Conservation (phyloP, 2,888 invertebrate genomes). For the Diachrysia chrysitis region DNA sequence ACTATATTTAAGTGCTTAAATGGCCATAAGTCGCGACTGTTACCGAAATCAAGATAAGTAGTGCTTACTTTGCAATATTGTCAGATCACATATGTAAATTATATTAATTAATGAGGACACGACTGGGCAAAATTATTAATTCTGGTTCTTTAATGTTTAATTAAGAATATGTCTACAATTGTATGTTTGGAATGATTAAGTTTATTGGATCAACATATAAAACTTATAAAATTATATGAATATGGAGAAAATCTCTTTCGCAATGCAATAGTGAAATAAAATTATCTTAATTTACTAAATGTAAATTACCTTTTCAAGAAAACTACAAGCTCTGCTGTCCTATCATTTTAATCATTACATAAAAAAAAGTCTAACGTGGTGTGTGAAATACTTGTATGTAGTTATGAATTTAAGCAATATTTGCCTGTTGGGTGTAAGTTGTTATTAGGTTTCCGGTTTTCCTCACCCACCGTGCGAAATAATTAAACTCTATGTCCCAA, state of each 20-base stretch:
- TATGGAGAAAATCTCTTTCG: too few species aligned
- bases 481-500: not conserved
- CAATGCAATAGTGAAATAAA: too few species aligned
- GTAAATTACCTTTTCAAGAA: not conserved
- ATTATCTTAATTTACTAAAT: not conserved
- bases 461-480: not conserved
- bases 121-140: not conserved
- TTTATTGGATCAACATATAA: too few species aligned
- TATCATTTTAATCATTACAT: not conserved
- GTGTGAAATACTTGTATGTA: not conserved
- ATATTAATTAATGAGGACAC: not conserved
- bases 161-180: not conserved
- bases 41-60: slow-evolving; percentile 37
- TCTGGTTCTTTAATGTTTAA: not conserved
- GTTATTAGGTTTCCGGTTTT: slow-evolving; percentile 1
- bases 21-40: slow-evolving; percentile 16
- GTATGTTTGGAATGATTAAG: not conserved
- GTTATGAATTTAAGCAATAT: not conserved
- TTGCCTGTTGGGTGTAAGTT: not conserved
- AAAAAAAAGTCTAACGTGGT: not conserved
- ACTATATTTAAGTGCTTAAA: slow-evolving; percentile 37
- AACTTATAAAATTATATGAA: too few species aligned
- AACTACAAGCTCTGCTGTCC: not conserved
- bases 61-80: not conserved
- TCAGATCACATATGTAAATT: not conserved